phyloP scores from a whole-genome alignment of 2,113 vertebrate genomes.

The Ahaetulla prasina region DNA sequence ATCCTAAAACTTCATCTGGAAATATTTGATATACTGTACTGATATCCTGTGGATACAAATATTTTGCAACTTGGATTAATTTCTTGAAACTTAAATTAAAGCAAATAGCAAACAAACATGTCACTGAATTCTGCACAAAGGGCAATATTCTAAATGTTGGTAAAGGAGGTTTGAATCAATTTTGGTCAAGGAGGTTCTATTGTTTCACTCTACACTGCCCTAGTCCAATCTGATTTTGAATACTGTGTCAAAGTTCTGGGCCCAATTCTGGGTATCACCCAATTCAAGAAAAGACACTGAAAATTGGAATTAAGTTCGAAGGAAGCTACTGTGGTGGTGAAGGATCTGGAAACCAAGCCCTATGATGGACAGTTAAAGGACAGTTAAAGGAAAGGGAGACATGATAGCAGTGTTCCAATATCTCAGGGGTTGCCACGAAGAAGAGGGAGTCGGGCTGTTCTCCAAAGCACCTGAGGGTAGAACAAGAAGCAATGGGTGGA shows the following conservation, averaged over 20 bases:
- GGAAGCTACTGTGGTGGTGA: no score
- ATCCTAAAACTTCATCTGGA: slow-evolving; percentile 94
- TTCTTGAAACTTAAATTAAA: slow-evolving; percentile 1
- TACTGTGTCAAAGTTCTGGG: background rate
- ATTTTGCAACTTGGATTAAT: slow-evolving; percentile 16
- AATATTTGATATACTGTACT: slow-evolving; percentile 97
- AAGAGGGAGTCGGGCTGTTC: no score
- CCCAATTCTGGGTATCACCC: background rate
- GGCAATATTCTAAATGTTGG: background rate
- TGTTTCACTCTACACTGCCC: background rate
- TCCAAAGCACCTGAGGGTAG: no score
- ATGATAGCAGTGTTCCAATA: no score
- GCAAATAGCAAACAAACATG: background rate
- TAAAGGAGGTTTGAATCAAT: background rate
- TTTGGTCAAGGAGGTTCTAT: background rate
- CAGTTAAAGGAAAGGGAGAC: no score
- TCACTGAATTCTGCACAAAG: background rate
- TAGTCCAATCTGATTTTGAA: background rate
- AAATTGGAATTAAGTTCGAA: no score
- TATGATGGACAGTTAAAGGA: no score
- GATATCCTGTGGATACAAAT: slow-evolving; percentile 79
- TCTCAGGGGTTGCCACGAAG: no score
- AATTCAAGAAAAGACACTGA: no score
- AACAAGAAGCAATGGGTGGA: no score
- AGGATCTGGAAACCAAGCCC: no score